Evolutionary conservation across 1,140 invertebrate species (phyloP).

Genomic region (Bombus turneri): DNA sequence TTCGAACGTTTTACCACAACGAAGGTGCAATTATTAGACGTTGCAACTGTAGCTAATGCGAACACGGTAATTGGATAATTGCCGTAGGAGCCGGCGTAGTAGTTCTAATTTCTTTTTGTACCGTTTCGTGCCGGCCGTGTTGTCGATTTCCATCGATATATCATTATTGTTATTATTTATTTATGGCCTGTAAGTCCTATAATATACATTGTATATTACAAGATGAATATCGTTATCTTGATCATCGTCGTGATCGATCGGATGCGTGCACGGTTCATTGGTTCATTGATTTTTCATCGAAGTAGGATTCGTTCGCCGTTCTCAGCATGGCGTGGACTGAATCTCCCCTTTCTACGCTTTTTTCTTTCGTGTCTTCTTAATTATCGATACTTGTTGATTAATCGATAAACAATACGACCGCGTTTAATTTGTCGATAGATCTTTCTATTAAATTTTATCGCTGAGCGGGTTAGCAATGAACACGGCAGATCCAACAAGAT

Average conservation of each 20-base stretch:
- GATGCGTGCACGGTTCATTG: conserved; percentile 24
- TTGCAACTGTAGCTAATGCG: conserved; percentile 65
- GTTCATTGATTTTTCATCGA: conserved; percentile 25
- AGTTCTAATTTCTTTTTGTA: conserved; percentile 7
- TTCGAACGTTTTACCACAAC: neutral
- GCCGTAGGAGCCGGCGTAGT: neutral
- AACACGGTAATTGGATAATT: conserved; percentile 76
- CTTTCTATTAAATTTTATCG: conserved; percentile 36
- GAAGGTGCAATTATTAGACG: conserved; percentile 70
- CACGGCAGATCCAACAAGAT: neutral
- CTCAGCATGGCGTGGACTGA: neutral
- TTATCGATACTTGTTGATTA: neutral
- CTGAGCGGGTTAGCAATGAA: conserved; percentile 1
- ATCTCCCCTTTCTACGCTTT: neutral
- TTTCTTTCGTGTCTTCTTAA: neutral
- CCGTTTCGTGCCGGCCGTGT: conserved; percentile 1
- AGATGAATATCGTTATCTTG: too few species aligned
- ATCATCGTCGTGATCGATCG: conserved; percentile 6
- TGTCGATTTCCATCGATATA: conserved; percentile 30
- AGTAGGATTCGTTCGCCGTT: neutral
- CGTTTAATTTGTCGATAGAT: conserved; percentile 31
- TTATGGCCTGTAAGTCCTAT: too few species aligned
- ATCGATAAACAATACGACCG: neutral
- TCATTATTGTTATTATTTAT: neutral
- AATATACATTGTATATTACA: too few species aligned